Percentiles rank a stretch among this genome's conserved stretches.
Conservation (phyloP, 1,140 invertebrate genomes). For the Hyphantria cunea region DNA sequence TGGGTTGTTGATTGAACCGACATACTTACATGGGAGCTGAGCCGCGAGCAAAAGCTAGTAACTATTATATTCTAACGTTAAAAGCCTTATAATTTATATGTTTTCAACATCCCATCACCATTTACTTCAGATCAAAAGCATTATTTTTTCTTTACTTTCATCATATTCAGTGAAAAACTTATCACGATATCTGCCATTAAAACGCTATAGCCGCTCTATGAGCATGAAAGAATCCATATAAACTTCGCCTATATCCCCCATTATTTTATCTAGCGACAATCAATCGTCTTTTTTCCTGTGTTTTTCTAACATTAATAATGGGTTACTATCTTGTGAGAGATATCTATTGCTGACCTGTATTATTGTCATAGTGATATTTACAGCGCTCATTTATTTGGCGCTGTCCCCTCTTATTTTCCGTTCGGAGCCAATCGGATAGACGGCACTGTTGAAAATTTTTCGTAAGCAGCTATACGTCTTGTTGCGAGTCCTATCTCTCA, state of each 20-base stretch:
- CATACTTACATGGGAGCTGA: too few relatives aligned
- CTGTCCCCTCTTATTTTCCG: constrained; percentile 79
- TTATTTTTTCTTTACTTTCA: constrained; percentile 16
- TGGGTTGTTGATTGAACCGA: too few relatives aligned
- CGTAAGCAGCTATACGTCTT: constrained; percentile 80
- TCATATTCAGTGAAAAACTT: constrained; percentile 24
- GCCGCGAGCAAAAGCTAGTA: too few relatives aligned
- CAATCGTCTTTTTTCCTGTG: constrained; percentile 69
- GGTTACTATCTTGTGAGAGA: constrained; percentile 67
- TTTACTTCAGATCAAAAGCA: constrained; percentile 1
- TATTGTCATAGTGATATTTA: constrained; percentile 81
- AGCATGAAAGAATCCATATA: constrained; percentile 20
- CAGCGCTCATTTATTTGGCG: constrained; percentile 76
- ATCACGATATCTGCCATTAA: constrained; percentile 4
- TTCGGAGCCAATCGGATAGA: constrained; percentile 77
- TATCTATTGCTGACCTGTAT: constrained; percentile 81
- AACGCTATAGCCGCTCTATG: constrained; percentile 6
- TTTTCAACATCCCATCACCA: background rate
- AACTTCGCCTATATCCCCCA: constrained; percentile 30
- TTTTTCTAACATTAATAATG: constrained; percentile 77
- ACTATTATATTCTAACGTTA: background rate
- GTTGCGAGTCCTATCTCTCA: constrained; percentile 73
- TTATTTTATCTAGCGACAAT: constrained; percentile 56
- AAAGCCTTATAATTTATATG: background rate
- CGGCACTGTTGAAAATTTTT: constrained; percentile 78